Evolutionary conservation across 1,140 invertebrate species (phyloP).

Genomic region (Solenopsis invicta): DNA sequence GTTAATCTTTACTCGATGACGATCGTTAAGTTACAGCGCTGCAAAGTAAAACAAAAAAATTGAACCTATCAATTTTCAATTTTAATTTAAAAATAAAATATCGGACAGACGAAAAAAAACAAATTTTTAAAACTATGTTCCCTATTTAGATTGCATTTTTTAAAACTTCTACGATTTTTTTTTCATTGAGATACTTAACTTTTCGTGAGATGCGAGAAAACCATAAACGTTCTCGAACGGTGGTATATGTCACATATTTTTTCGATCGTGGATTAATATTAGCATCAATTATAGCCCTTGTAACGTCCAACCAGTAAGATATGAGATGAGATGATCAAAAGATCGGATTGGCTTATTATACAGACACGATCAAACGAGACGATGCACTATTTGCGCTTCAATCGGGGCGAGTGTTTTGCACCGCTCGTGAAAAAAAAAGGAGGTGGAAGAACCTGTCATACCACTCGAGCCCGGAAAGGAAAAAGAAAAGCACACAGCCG

Average conservation of each 20-base stretch:
- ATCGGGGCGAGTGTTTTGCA: constrained; percentile 24
- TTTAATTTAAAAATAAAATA: no score
- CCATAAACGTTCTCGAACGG: no score
- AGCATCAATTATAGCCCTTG: background rate
- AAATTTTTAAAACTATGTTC: no score
- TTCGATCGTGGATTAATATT: background rate
- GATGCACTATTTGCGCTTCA: constrained; percentile 1
- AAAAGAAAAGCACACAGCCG: constrained; percentile 34
- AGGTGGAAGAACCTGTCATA: constrained; percentile 37
- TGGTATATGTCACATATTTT: background rate
- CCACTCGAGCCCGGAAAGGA: constrained; percentile 8
- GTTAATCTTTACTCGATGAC: no score
- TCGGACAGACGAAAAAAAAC: no score
- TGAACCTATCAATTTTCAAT: no score
- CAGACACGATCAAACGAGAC: constrained; percentile 24
- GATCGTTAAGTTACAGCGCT: no score
- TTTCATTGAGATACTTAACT: no score
- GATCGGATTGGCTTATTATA: background rate
- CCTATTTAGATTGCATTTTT: no score
- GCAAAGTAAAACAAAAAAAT: no score
- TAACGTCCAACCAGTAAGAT: background rate
- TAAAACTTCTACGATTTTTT: no score
- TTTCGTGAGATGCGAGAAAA: no score
- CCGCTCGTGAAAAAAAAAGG: background rate
- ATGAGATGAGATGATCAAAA: background rate